Evolutionary conservation across 1,140 invertebrate genomes (phyloP).

Genomic region (Pseudachorutes palmiensis): DNA sequence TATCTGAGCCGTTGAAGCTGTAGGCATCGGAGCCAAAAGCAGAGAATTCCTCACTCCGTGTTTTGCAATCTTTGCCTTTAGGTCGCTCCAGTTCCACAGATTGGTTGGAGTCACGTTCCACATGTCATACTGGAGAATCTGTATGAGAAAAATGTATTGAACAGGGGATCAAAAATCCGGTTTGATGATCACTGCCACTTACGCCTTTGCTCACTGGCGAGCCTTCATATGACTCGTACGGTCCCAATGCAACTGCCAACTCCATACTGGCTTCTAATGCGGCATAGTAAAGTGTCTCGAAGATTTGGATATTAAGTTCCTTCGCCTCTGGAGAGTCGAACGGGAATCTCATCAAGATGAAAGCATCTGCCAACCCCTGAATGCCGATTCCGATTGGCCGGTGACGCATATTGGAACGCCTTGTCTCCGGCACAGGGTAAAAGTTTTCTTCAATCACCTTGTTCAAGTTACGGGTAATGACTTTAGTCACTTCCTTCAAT

Average conservation of each 20-base stretch:
- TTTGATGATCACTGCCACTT: constrained; percentile 41
- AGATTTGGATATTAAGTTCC: constrained; percentile 88
- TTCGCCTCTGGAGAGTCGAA: constrained; percentile 81
- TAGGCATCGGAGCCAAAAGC: constrained; percentile 95
- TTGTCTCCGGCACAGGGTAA: constrained; percentile 86
- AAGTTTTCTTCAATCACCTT: constrained; percentile 96
- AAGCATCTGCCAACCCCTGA: constrained; percentile 93
- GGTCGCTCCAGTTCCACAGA: constrained; percentile 77
- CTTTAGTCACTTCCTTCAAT: constrained; percentile 79
- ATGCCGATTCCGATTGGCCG: constrained; percentile 93
- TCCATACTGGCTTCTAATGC: constrained; percentile 95
- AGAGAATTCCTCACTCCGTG: constrained; percentile 91
- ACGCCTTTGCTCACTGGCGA: constrained; percentile 87
- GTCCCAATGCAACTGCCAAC: constrained; percentile 73
- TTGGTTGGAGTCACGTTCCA: constrained; percentile 83
- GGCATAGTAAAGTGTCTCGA: constrained; percentile 97
- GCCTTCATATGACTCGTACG: constrained; percentile 86
- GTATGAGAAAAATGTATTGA: constrained; percentile 5
- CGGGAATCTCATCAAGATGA: constrained; percentile 87
- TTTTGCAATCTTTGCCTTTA: constrained; percentile 80
- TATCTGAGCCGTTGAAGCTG: constrained; percentile 97
- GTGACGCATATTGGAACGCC: constrained; percentile 79
- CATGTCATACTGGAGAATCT: constrained; percentile 97
- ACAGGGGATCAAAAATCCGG: neutral
- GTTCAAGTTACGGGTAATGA: constrained; percentile 86